phyloP scores from a whole-genome alignment of 2,113 vertebrate genomes.

The cattle (Bos taurus) region ARS-UCD2.0 NC_037337.1:96924501-96925000 shows the following conservation, averaged over 20 bases:
- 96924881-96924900: not conserved
- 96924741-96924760: not conserved
- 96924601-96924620: too few relatives aligned
- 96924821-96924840: not conserved
- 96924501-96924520: too few relatives aligned
- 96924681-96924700: too few relatives aligned
- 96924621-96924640: too few relatives aligned
- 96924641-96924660: too few relatives aligned
- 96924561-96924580: too few relatives aligned
- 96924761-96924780: not conserved
- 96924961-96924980: not conserved
- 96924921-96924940: not conserved
- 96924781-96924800: not conserved
- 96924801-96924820: not conserved
- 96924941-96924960: not conserved
- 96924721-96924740: not conserved
- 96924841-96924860: not conserved
- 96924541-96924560: too few relatives aligned
- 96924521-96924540: too few relatives aligned
- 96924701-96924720: too few relatives aligned
- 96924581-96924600: too few relatives aligned
- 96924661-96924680: too few relatives aligned
- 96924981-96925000: not conserved
- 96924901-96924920: not conserved
- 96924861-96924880: not conserved